These are phyloP conservation scores for Cantharis rustica DNA, from an alignment of 2,888 invertebrate species.

Conservation along the genomic window DNA sequence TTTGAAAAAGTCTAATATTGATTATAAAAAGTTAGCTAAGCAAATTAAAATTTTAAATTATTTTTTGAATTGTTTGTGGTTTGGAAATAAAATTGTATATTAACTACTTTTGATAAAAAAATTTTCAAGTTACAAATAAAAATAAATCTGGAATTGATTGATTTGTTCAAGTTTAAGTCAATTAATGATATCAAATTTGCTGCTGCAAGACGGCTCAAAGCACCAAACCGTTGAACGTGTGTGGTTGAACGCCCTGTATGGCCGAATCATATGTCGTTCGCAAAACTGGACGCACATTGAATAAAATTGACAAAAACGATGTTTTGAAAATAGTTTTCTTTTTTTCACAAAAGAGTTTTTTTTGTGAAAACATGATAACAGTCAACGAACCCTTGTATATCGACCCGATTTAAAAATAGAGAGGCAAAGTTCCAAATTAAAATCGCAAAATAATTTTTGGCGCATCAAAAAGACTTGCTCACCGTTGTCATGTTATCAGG, in stretches of 20 bases:
- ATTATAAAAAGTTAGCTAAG: too few relatives aligned
- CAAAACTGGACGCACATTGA: neutral
- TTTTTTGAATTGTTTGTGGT: too few relatives aligned
- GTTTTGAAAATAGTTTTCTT: neutral
- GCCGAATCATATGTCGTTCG: neutral
- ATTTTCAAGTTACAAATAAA: too few relatives aligned
- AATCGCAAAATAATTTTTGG: constrained; percentile 28
- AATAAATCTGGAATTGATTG: too few relatives aligned
- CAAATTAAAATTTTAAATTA: too few relatives aligned
- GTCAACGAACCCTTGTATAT: constrained; percentile 31
- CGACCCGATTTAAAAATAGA: constrained; percentile 30
- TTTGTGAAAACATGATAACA: constrained; percentile 27
- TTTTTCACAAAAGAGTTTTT: constrained; percentile 6
- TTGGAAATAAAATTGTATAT: too few relatives aligned
- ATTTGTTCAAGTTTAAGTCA: too few relatives aligned
- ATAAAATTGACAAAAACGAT: neutral
- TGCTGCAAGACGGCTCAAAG: too few relatives aligned
- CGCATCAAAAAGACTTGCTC: constrained; percentile 29
- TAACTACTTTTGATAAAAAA: too few relatives aligned
- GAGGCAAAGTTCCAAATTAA: constrained; percentile 32
- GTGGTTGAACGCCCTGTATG: neutral
- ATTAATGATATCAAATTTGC: too few relatives aligned
- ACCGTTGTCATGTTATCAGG: constrained; percentile 37
- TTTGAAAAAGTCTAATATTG: too few relatives aligned
- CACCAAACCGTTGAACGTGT: too few relatives aligned